Base-by-base conservation (phyloP, 1,140 invertebrate species). In the Musca vetustissima region DNA sequence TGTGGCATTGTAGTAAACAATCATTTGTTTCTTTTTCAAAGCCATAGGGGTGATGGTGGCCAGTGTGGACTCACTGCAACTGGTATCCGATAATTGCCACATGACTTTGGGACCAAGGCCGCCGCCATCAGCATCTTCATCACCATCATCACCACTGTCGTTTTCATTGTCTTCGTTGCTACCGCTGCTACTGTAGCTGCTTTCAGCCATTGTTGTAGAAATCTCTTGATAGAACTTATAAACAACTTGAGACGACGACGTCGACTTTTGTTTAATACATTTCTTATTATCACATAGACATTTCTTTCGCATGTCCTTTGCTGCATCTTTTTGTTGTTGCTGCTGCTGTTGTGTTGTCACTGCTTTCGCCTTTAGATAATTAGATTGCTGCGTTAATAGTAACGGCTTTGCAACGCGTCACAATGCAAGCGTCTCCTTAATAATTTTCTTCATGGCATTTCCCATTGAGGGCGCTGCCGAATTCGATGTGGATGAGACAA, bases 401-500 rank as follows among this genome's bases (percentile, higher is more conserved):
- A 66, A 66, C 64, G 43, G 64, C 25, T 66, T 66, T 49, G 36
- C 24, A 43, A 70, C 69, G 53, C 72, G 74, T 89, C 86, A 91
- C 83, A 90, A 88, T 48, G 90, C 87, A 24, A 95, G 84, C n/a
- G 93, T 94, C 78, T 94, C 94, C 80, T 92, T 92, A 36, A 97
- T 90, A 36, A 97, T 87, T 83, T 95, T 96, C 76, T 93, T 93
- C 86, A 97, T 90, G 1, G 94, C 94, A 73, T 92, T 93, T 25
- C 92, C 90, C 73, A 94, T 91, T 1, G 92, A 92, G 1, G 89
- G 87, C 61, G 86, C 87, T 17, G 88, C 85, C 28, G 91, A 89
- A 43, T 91, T 90, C 32, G 88, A 87, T 28, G 92, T 88, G 24
- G 89, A 90, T 80, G 92, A 93, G 66, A 91, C 90, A 50, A 93